Conservation (phyloP, 2,113 vertebrate species). For the Lanius collurio region DNA sequence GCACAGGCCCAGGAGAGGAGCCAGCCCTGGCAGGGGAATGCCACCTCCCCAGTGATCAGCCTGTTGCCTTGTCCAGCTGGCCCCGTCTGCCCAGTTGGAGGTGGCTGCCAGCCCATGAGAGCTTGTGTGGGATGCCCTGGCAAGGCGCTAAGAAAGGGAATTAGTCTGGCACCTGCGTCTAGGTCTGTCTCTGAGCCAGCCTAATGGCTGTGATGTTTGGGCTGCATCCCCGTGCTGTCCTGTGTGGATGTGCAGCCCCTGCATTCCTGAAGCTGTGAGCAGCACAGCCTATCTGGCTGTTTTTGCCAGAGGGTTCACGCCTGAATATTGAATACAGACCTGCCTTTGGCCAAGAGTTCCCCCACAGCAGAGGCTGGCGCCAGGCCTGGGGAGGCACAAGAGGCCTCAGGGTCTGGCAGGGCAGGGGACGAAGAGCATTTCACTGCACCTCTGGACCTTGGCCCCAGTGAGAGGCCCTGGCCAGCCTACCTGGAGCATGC, state of each 20-base stretch:
- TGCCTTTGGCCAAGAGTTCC: neutral
- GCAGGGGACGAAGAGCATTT: neutral
- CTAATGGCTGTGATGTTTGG: neutral
- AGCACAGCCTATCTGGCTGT: neutral
- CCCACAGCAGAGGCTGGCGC: neutral
- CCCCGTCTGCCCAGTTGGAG: neutral
- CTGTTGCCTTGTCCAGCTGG: neutral
- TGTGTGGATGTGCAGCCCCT: neutral
- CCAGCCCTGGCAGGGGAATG: neutral
- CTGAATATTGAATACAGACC: fast-evolving
- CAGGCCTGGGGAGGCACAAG: neutral
- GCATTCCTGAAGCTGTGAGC: fast-evolving
- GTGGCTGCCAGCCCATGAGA: neutral
- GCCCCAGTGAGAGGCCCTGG: neutral
- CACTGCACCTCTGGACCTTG: neutral
- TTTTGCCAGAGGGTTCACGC: neutral
- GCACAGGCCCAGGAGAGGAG: neutral
- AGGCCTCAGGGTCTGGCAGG: neutral
- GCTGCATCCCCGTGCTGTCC: neutral
- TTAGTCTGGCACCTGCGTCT: neutral
- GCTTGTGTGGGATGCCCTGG: neutral
- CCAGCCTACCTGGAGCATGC: neutral
- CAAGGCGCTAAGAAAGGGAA: neutral
- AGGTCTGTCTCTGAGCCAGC: neutral
- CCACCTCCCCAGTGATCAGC: fast-evolving